These are phyloP conservation scores for Plagodis pulveraria DNA, from an alignment of 2,888 invertebrate genomes.

Conservation along the genomic window DNA sequence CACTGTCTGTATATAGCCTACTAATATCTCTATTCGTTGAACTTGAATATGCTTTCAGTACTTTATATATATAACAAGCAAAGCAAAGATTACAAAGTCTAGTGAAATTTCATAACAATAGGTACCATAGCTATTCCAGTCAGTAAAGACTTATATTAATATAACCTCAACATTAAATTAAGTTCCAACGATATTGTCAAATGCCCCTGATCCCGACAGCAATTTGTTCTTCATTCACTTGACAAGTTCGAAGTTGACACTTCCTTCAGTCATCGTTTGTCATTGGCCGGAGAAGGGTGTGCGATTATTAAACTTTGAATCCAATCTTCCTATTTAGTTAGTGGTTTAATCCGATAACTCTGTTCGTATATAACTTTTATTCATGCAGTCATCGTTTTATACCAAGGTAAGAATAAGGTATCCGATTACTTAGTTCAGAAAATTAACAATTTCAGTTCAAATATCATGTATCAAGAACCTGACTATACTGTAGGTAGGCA, in stretches of 20 bases:
- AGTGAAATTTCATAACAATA: too few species aligned
- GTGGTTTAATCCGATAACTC: too few species aligned
- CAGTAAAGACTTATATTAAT: too few species aligned
- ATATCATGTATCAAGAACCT: too few species aligned
- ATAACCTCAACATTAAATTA: not conserved
- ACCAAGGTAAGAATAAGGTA: conserved; percentile 6
- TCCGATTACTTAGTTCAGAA: not conserved
- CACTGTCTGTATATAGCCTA: not conserved
- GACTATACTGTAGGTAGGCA: too few species aligned
- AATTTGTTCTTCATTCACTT: conserved; percentile 1
- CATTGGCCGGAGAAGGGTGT: conserved; percentile 1
- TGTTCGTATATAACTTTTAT: too few species aligned
- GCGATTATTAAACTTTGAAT: too few species aligned
- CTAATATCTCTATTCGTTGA: not conserved
- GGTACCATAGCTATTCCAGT: too few species aligned
- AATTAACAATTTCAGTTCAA: not conserved
- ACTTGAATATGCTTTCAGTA: not conserved
- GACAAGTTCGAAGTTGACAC: not conserved
- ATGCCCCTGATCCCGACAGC: not conserved
- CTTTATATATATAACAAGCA: too few species aligned
- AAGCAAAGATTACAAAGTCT: too few species aligned
- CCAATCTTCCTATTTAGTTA: too few species aligned
- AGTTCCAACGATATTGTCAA: not conserved
- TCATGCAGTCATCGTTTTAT: not conserved
- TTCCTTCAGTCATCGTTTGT: conserved; percentile 13